Base-by-base conservation (phyloP, 1,140 invertebrate species). In the Spodoptera litura region DNA sequence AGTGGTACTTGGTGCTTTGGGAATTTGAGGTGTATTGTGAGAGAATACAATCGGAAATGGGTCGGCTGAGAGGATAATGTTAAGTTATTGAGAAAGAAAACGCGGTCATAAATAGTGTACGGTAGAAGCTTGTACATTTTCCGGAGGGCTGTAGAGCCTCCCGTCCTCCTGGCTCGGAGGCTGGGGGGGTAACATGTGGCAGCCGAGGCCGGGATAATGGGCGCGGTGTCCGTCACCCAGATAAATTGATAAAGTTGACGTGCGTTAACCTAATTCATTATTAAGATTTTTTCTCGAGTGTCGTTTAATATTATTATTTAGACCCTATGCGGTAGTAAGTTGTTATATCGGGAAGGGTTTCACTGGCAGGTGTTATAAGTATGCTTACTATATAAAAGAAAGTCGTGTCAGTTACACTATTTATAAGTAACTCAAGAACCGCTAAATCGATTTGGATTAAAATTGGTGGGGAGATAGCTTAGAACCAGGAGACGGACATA, bases 51-150 rank as follows among this genome's bases (percentile, higher is more conserved):
- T 73, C 56, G 58, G 70, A 68, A 82, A 66, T 83, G 55, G 76
- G 20, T 73, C 56, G 73, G 55, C 38, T 53, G 53, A 53, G 25
- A 53, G 59, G 58, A 52, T 78, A 80, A 81, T 80, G 75, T 82
- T 85, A 77, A 80, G 75, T 74, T 86, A 84, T 83, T 85, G 80
- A 81, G 77, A 59, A 71, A 81, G 74, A 81, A 78, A 79, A 55
- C 78, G 71, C 61, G 38, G 25, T 82, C 78, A 81, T 82, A 83
- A 83, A 77, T 77, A 77, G 52, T 77, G 61, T 66, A 77, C 27
- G 74, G 74, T 66, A 66, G 74, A 62, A 55, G 62, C 78, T 79
- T 81, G 64, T 82, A 80, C 78, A 77, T 84, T 82, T 84, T 78
- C 72, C 75, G 71, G 78, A 74, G 61, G 68, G 77, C 59, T 59